Conservation (phyloP, 2,113 vertebrate genomes). For the Corvus cornix region DNA sequence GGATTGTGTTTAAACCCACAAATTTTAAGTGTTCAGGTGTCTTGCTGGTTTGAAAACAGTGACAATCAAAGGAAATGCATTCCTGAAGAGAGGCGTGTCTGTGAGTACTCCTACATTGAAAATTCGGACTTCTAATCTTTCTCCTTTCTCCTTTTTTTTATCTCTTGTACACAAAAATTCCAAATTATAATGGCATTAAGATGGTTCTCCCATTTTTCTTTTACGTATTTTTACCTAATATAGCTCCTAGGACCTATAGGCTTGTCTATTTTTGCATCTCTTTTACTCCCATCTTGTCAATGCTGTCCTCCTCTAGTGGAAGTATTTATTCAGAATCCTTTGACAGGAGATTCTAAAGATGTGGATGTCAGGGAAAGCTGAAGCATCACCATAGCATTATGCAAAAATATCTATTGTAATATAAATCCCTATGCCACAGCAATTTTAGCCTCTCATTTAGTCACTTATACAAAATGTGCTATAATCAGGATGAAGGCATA, state of each 20-base stretch:
- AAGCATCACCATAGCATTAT: slow-evolving; percentile 45
- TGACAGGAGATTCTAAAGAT: slow-evolving; percentile 8
- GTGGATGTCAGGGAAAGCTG: neutral
- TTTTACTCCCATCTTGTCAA: neutral
- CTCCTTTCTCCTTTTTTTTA: neutral
- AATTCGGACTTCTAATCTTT: neutral
- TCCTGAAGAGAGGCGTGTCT: neutral
- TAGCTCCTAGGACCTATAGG: neutral
- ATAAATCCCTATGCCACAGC: slow-evolving; percentile 38
- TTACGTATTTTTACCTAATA: neutral
- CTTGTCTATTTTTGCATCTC: neutral
- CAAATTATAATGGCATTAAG: neutral
- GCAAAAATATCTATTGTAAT: slow-evolving; percentile 57
- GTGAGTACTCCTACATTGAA: neutral
- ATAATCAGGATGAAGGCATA: slow-evolving; percentile 42
- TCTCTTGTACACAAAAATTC: neutral
- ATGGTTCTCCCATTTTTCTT: neutral
- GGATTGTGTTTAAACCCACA: neutral
- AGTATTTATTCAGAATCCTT: slow-evolving; percentile 19
- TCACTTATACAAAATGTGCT: slow-evolving; percentile 35
- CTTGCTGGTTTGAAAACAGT: neutral
- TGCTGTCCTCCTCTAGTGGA: neutral
- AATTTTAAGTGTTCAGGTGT: neutral
- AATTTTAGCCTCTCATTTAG: slow-evolving; percentile 50
- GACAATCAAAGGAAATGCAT: neutral